Evolutionary conservation across 2,888 invertebrate species (phyloP).

Genomic region (Tuta absoluta): DNA sequence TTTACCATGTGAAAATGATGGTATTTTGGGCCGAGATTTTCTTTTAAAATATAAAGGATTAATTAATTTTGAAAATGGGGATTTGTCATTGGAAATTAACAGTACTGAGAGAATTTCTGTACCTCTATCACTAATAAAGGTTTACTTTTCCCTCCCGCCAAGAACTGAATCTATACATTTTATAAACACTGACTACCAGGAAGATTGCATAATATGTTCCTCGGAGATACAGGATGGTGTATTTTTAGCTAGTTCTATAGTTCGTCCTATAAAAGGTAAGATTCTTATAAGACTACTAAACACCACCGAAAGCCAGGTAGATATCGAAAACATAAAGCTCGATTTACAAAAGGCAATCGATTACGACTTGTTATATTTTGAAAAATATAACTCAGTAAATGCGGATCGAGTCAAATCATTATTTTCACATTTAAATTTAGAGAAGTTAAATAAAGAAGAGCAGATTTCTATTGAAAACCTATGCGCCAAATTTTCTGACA

Average conservation of each 20-base stretch:
- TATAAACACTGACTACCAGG: background rate
- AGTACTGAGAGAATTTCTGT: too few relatives aligned
- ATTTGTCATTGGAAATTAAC: too few relatives aligned
- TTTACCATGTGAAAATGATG: too few relatives aligned
- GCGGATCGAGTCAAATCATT: background rate
- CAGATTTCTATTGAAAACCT: conserved; percentile 20
- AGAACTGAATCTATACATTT: conserved; percentile 9
- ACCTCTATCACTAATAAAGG: too few relatives aligned
- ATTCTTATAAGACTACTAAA: conserved; percentile 4
- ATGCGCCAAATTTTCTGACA: conserved; percentile 28
- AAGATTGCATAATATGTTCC: background rate
- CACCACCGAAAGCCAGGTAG: background rate
- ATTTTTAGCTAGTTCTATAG: conserved; percentile 9
- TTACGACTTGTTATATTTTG: too few relatives aligned
- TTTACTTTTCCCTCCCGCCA: too few relatives aligned
- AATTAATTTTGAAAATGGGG: too few relatives aligned
- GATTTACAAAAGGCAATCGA: too few relatives aligned
- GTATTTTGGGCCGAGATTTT: too few relatives aligned
- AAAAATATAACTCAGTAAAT: background rate
- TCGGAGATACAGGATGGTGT: background rate
- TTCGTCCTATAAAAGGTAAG: background rate
- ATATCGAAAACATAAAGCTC: too few relatives aligned
- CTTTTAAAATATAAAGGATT: too few relatives aligned
- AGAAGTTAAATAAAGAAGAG: too few relatives aligned
- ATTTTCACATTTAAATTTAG: conserved; percentile 27